phyloP scores from a whole-genome alignment of 2,888 invertebrate species.

The Parascotia fuliginaria region DNA sequence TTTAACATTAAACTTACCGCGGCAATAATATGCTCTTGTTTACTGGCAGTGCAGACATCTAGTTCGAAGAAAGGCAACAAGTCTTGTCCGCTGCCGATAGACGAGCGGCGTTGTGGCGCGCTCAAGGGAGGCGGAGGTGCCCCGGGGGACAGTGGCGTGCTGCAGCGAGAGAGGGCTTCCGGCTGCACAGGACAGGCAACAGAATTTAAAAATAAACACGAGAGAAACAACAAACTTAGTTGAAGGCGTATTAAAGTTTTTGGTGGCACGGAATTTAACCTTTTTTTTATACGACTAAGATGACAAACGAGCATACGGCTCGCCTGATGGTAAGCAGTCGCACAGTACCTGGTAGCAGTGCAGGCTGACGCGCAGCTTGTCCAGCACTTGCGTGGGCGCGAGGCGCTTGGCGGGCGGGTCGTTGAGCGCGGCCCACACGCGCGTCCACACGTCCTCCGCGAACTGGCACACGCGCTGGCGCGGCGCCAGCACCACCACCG shows the following conservation, averaged over 20 bases:
- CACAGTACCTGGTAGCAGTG: slow-evolving; percentile 90
- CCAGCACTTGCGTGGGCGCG: slow-evolving; percentile 89
- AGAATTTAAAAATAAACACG: too few species aligned
- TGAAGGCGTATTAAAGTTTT: too few species aligned
- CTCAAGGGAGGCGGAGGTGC: slow-evolving; percentile 61
- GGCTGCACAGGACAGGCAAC: too few species aligned
- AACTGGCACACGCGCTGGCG: slow-evolving; percentile 94
- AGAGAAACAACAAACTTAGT: too few species aligned
- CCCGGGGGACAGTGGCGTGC: slow-evolving; percentile 93
- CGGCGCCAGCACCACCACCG: slow-evolving; percentile 93
- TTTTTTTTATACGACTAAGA: too few species aligned
- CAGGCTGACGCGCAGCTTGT: slow-evolving; percentile 91
- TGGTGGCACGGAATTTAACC: too few species aligned
- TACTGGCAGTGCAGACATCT: slow-evolving; percentile 94
- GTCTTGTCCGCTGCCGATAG: slow-evolving; percentile 75
- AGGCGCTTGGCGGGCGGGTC: slow-evolving; percentile 78
- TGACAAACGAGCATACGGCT: too few species aligned
- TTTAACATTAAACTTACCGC: slow-evolving; percentile 84
- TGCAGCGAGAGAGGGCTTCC: slow-evolving; percentile 93
- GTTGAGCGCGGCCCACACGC: slow-evolving; percentile 90
- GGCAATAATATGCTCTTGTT: slow-evolving; percentile 94
- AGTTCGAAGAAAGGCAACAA: slow-evolving; percentile 92
- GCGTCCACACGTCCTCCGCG: slow-evolving; percentile 93
- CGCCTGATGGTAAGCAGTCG: too few species aligned
- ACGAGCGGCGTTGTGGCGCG: slow-evolving; percentile 72